Percentiles rank a stretch among this genome's conserved stretches.
phyloP scores from a whole-genome alignment of 1,140 invertebrate species.

The Drosophila lacteicornis region DNA sequence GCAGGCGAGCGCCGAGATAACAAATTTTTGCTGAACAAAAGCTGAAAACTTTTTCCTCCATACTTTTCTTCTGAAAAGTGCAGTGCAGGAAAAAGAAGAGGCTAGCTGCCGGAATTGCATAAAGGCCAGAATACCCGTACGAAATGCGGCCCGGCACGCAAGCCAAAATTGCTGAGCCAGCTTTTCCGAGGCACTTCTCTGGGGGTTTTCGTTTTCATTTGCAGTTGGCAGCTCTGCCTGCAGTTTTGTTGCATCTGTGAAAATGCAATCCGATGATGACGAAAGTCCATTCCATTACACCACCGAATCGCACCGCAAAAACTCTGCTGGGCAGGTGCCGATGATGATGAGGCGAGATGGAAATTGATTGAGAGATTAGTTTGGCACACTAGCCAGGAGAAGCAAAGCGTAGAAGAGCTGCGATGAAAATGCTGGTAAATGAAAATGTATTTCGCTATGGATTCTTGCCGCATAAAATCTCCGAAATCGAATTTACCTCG shows the following conservation, averaged over 20 bases:
- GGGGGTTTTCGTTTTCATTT: constrained; percentile 20
- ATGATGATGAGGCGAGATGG: constrained; percentile 35
- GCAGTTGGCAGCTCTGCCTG: neutral
- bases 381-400: constrained; percentile 23
- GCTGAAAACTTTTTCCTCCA: constrained; percentile 45
- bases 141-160: constrained; percentile 46
- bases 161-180: constrained; percentile 48
- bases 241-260: constrained; percentile 11
- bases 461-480: constrained; percentile 5
- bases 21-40: constrained; percentile 41
- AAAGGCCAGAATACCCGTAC: constrained; percentile 39
- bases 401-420: neutral
- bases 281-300: constrained; percentile 44
- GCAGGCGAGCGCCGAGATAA: constrained; percentile 51
- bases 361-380: constrained; percentile 45
- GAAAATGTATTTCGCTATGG: neutral
- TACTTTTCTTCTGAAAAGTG: constrained; percentile 36
- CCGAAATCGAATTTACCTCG: constrained; percentile 27
- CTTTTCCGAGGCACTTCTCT: constrained; percentile 17
- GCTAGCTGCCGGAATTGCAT: constrained; percentile 56
- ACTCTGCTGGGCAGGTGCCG: neutral
- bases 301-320: constrained; percentile 17
- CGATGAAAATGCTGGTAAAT: neutral
- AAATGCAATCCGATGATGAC: constrained; percentile 36
- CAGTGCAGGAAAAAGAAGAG: constrained; percentile 21